phyloP scores from a whole-genome alignment of 1,140 invertebrate genomes.

The Polypedilum pembai region DNA sequence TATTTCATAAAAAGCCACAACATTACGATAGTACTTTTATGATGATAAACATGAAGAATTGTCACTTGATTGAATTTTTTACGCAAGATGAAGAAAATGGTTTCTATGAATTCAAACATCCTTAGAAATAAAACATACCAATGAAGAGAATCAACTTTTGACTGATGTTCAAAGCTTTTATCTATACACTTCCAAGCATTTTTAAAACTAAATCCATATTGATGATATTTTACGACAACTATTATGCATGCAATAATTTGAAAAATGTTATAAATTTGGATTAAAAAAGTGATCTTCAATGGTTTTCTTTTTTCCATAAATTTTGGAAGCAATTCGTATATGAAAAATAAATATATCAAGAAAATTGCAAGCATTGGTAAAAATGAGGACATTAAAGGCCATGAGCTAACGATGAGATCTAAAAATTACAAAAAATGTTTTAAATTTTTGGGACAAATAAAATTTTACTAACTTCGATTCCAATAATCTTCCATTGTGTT shows the following conservation, averaged over 20 bases:
- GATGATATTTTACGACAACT: conserved; percentile 1
- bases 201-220: conserved; percentile 48
- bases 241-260: conserved; percentile 45
- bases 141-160: too few species aligned
- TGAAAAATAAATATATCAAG: not conserved
- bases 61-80: conserved; percentile 69
- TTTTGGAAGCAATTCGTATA: not conserved
- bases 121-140: conserved; percentile 38
- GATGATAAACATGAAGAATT: conserved; percentile 72
- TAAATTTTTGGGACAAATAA: too few species aligned
- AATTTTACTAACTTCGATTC: too few species aligned
- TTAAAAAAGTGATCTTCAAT: conserved; percentile 39
- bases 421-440: too few species aligned
- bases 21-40: conserved; percentile 54
- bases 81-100: conserved; percentile 57
- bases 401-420: too few species aligned
- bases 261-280: conserved; percentile 45
- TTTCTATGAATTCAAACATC: conserved; percentile 43
- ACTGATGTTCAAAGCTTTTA: too few species aligned
- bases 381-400: too few species aligned
- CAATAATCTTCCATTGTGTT: too few species aligned
- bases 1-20: conserved; percentile 45
- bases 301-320: conserved; percentile 40
- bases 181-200: not conserved
- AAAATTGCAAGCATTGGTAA: too few species aligned